Base-by-base conservation (phyloP, 2,888 invertebrate species). In the Campoplex nolae region DNA sequence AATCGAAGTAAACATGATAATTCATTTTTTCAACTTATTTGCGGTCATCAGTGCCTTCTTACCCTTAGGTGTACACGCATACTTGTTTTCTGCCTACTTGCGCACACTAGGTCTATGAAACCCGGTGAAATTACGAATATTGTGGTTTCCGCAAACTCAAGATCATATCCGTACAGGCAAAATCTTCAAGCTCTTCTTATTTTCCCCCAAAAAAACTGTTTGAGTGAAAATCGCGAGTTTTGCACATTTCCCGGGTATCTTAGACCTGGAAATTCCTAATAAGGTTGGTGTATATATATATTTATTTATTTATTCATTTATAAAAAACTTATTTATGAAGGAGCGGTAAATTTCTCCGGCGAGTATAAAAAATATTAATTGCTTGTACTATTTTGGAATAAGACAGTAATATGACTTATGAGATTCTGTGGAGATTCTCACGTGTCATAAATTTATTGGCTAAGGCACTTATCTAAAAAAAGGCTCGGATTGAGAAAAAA, bases 381-480 rank as follows among this genome's bases (percentile, higher is more conserved):
- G 58, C 45, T 75, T 75, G 75, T 75, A 75, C 75, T 75, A 62
- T 62, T 56, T 75, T 23, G 28, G n/a, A 45, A 58, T 75, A 62
- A 75, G 45, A 45, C 16, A 58, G 28, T 75, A n/a, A n/a, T n/a
- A 38, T 58, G 42, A 28, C 38, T 62, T 7, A 16, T 38, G 62
- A 28, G 38, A 75, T 16, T 28, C 23, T 18, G 8, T 28, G 32
- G 51, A 9, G 71, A 23, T 38, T 62, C 28, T 6, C 45, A 48
- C 45, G 28, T 16, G 13, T 62, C 62, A 62, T 62, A 6, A 62
- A 62, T 62, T 62, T 62, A 62, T 62, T 62, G 13, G 32, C 62
- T 62, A 62, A 62, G 62, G 62, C 62, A 62, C 62, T 62, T 62
- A 62, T 32, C 7, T 32, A 32, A 28, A 7, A 7, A 62, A 16